phyloP scores from a whole-genome alignment of 2,888 invertebrate species.

The Agrilus cyanescens region DNA sequence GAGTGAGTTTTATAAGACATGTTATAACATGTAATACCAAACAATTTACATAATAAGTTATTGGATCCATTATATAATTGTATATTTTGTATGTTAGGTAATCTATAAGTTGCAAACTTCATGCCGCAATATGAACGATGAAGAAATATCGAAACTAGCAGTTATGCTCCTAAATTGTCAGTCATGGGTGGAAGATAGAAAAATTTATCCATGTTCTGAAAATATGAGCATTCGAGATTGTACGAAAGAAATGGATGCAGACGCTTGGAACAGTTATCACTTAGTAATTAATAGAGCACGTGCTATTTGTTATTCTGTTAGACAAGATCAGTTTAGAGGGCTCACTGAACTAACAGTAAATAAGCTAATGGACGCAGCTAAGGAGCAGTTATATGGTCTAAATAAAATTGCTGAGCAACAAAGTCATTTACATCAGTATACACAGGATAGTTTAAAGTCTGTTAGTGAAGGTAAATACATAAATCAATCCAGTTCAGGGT shows the following conservation, averaged over 20 bases:
- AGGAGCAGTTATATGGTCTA: conserved; percentile 26
- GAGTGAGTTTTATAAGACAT: conserved; percentile 28
- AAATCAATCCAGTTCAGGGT: too few species aligned
- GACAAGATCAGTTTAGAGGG: conserved; percentile 52
- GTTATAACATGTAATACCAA: neutral
- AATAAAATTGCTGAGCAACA: conserved; percentile 27
- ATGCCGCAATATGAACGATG: conserved; percentile 49
- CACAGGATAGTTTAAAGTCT: conserved; percentile 25
- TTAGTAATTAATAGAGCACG: conserved; percentile 53
- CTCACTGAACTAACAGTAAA: conserved; percentile 54
- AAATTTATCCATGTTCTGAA: conserved; percentile 46
- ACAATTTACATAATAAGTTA: conserved; percentile 1
- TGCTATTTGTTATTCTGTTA: conserved; percentile 52
- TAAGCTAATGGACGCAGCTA: conserved; percentile 42
- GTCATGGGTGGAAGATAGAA: conserved; percentile 47
- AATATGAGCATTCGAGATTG: conserved; percentile 53
- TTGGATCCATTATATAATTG: neutral
- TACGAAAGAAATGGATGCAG: conserved; percentile 51
- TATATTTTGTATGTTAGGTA: conserved; percentile 34
- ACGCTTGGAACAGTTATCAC: conserved; percentile 59
- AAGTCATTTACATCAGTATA: conserved; percentile 24
- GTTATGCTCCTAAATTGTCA: conserved; percentile 59
- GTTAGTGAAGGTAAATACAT: conserved; percentile 19
- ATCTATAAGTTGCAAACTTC: conserved; percentile 46
- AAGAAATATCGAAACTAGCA: conserved; percentile 52